A percentile compares a stretch with the other conserved stretches of the same genome.
Conservation (phyloP, 30 jellyfish, hydroid and myxozoan species). For the Euphysa ruthae region DNA sequence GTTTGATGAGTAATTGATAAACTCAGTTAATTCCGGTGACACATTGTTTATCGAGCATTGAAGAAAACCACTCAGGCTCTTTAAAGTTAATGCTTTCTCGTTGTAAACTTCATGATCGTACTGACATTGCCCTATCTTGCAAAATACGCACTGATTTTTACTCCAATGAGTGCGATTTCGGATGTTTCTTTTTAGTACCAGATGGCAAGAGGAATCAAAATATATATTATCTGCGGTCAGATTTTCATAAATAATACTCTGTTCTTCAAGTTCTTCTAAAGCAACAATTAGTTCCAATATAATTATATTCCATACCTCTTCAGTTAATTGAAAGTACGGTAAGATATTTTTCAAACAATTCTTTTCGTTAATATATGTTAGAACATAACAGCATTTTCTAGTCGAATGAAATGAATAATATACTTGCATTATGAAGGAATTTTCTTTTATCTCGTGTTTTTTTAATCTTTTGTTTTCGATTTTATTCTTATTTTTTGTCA, state of each 20-base stretch:
- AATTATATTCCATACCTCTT: constrained; percentile 19
- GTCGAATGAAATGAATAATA: constrained; percentile 55
- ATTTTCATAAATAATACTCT: constrained; percentile 18
- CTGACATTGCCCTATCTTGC: not conserved
- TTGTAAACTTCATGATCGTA: not conserved
- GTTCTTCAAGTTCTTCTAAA: constrained; percentile 33
- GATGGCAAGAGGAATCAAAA: constrained; percentile 55
- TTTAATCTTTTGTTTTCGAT: not conserved
- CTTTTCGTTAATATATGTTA: constrained; percentile 33
- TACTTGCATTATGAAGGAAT: not conserved
- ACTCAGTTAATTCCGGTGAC: too few species aligned
- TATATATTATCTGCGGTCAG: constrained; percentile 26
- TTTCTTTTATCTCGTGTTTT: not conserved
- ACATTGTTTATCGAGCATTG: too few species aligned
- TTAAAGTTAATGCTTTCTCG: too few species aligned
- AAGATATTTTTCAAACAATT: constrained; percentile 12
- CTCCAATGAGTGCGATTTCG: not conserved
- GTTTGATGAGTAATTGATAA: too few species aligned
- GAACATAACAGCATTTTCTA: constrained; percentile 30
- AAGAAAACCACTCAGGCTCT: too few species aligned
- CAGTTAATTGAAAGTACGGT: constrained; percentile 7
- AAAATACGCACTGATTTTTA: too few species aligned
- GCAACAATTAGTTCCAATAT: constrained; percentile 44
- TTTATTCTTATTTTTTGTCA: not conserved
- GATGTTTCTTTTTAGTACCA: constrained; percentile 13